A percentile compares a stretch with the other conserved stretches of the same genome.
Conservation (phyloP, 1,140 invertebrate species). For the Cydia strobilella region DNA sequence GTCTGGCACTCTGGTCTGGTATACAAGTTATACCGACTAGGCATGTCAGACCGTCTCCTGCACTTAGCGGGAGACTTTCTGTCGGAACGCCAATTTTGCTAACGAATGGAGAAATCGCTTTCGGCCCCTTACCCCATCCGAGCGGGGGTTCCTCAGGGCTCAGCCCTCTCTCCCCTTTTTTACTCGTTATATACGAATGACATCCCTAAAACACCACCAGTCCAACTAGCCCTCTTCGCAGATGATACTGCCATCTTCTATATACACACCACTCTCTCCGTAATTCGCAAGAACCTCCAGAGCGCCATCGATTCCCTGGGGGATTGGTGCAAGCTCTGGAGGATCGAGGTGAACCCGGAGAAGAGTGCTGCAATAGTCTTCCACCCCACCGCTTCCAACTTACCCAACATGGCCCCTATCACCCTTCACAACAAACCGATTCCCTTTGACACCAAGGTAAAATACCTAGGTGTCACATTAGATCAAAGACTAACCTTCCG, state of each 20-base stretch:
- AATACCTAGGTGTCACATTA: too few species aligned
- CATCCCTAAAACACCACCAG: background rate
- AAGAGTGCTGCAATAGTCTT: too few species aligned
- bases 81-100: background rate
- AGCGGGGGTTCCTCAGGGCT: background rate
- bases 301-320: too few species aligned
- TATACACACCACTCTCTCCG: background rate
- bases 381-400: too few species aligned
- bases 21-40: background rate
- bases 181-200: background rate
- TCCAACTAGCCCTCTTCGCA: background rate
- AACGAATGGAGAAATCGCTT: background rate
- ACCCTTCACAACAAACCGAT: too few species aligned
- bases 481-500: too few species aligned
- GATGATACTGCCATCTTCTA: conserved; percentile 16
- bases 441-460: too few species aligned
- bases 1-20: conserved; percentile 35
- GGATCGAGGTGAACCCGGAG: too few species aligned
- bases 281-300: background rate
- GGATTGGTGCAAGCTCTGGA: too few species aligned
- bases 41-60: background rate
- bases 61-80: background rate
- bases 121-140: background rate
- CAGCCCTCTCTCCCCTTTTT: background rate
- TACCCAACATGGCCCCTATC: too few species aligned